phyloP scores from a whole-genome alignment of 2,888 invertebrate genomes.

The Troglohyphantes excavatus region DNA sequence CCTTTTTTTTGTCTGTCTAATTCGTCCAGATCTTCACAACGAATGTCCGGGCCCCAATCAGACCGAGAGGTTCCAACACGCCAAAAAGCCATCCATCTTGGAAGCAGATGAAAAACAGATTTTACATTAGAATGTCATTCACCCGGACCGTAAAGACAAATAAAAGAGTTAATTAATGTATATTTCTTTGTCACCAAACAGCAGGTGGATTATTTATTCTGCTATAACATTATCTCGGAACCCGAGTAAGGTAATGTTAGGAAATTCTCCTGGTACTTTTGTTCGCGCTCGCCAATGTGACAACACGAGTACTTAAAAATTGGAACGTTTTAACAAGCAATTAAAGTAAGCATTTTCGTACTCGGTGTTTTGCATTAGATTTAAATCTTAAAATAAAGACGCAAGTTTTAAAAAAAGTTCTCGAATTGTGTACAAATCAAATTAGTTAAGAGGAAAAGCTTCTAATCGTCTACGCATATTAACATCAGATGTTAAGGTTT shows the following conservation, averaged over 20 bases:
- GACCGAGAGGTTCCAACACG: not conserved
- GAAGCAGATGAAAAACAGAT: not conserved
- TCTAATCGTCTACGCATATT: too few species aligned
- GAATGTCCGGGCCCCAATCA: not conserved
- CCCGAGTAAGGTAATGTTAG: not conserved
- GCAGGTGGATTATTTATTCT: constrained; percentile 1
- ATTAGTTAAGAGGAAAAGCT: too few species aligned
- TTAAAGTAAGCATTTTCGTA: too few species aligned
- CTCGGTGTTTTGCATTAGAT: too few species aligned
- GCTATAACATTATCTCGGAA: not conserved
- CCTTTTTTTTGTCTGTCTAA: not conserved
- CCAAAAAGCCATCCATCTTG: not conserved
- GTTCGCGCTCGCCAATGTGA: too few species aligned
- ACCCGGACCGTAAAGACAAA: not conserved
- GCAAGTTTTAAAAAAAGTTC: too few species aligned
- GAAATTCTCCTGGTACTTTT: not conserved
- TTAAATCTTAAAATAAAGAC: too few species aligned
- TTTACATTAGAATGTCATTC: constrained; percentile 4
- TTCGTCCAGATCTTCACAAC: not conserved
- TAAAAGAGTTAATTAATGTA: not conserved
- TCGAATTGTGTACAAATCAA: too few species aligned
- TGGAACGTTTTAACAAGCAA: too few species aligned
- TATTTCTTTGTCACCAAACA: not conserved
- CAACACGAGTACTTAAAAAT: too few species aligned
- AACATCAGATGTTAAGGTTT: too few species aligned